Conservation (phyloP, 2,797 vertebrate genomes). For the Coranthus polyacanthus region DNA sequence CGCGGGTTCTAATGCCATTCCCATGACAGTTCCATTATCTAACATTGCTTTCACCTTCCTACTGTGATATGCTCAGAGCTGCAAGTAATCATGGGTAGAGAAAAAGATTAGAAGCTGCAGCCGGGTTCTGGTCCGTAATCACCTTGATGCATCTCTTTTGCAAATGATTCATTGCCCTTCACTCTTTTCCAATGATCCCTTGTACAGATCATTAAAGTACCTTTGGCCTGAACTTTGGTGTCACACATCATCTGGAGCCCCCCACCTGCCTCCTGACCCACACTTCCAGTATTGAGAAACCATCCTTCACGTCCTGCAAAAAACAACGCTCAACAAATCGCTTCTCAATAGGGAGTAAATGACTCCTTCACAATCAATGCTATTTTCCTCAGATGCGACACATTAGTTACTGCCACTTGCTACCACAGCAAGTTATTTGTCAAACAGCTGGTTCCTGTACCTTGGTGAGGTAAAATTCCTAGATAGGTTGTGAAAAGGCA, state of each 20-base stretch:
- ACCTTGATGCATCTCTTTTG: slow-evolving; percentile 54
- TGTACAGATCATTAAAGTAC: slow-evolving; percentile 68
- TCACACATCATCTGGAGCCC: slow-evolving; percentile 35
- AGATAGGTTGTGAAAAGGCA: slow-evolving; percentile 33
- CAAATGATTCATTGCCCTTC: slow-evolving; percentile 60
- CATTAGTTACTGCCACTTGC: slow-evolving; percentile 75
- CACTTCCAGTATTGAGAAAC: slow-evolving; percentile 57
- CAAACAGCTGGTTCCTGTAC: slow-evolving; percentile 52
- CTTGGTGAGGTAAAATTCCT: slow-evolving; percentile 34
- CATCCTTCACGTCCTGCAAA: slow-evolving; percentile 58
- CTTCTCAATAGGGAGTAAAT: slow-evolving; percentile 72
- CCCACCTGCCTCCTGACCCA: slow-evolving; percentile 37
- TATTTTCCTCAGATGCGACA: slow-evolving; percentile 60
- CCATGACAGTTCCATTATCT: slow-evolving; percentile 65
- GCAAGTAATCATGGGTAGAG: slow-evolving; percentile 43
- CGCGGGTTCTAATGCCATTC: slow-evolving; percentile 62
- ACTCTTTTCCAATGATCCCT: slow-evolving; percentile 46
- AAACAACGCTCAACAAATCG: slow-evolving; percentile 70
- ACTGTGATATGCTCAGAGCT: slow-evolving; percentile 38
- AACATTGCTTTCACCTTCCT: slow-evolving; percentile 68
- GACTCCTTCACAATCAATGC: slow-evolving; percentile 73
- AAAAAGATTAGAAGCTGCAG: slow-evolving; percentile 47
- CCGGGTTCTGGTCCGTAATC: slow-evolving; percentile 29
- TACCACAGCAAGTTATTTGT: slow-evolving; percentile 60
- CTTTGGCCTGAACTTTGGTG: slow-evolving; percentile 49